These are phyloP conservation scores for Caenorhabditis inopinata DNA, from an alignment of 1,140 invertebrate genomes.

Conservation along the genomic window DNA sequence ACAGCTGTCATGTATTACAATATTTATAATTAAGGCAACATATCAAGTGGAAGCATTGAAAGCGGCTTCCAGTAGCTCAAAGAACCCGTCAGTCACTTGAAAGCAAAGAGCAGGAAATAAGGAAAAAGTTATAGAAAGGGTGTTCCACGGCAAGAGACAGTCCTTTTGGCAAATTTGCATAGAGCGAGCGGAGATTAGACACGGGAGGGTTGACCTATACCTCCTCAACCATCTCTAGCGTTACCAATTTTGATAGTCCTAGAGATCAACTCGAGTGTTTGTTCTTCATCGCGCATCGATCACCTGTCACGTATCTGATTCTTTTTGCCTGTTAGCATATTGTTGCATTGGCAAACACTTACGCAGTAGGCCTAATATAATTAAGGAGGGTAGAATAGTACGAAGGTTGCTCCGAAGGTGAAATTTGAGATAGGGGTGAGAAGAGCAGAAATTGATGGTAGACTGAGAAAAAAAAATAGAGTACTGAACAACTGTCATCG, in stretches of 20 bases:
- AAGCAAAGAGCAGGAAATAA: not conserved
- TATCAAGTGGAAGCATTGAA: not conserved
- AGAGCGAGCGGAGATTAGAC: conserved; percentile 22
- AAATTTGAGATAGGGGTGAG: not conserved
- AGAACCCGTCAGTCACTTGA: not conserved
- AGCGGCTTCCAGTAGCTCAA: not conserved
- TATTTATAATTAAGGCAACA: not conserved
- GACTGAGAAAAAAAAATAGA: too few relatives aligned
- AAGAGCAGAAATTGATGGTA: too few relatives aligned
- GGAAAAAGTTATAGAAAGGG: not conserved
- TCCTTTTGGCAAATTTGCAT: conserved; percentile 33
- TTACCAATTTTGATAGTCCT: conserved; percentile 31
- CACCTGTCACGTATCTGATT: conserved; percentile 32
- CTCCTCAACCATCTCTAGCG: not conserved
- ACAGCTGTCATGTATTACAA: conserved; percentile 25
- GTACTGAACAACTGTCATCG: not conserved
- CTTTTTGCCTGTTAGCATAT: conserved; percentile 26
- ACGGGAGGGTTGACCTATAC: conserved; percentile 18
- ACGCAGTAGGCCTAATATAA: not conserved
- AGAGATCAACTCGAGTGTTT: conserved; percentile 32
- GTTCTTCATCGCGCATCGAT: conserved; percentile 23
- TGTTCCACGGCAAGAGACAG: not conserved
- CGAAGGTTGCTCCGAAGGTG: not conserved
- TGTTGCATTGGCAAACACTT: conserved; percentile 31
- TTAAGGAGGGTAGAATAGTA: not conserved